Evolutionary conservation across 1,140 invertebrate genomes (phyloP).

Genomic region (Ips typographus): DNA sequence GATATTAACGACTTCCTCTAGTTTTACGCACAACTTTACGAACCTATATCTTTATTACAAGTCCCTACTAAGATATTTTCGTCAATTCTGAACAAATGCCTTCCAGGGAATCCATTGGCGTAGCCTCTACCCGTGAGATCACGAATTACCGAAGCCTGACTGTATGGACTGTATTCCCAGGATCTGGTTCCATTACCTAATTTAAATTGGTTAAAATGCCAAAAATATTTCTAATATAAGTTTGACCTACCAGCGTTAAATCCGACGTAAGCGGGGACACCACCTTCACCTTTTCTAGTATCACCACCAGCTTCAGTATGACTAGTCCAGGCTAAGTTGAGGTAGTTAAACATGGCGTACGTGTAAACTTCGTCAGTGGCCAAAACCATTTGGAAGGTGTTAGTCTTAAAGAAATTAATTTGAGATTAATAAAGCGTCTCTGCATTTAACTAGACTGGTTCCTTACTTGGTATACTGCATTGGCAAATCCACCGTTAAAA

Average conservation of each 20-base stretch:
- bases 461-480: constrained; percentile 72
- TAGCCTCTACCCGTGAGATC: constrained; percentile 81
- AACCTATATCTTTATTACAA: constrained; percentile 87
- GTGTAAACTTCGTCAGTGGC: constrained; percentile 92
- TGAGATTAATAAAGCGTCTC: not conserved
- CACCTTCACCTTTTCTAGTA: constrained; percentile 82
- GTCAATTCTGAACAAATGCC: constrained; percentile 93
- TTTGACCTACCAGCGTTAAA: constrained; percentile 79
- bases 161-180: constrained; percentile 89
- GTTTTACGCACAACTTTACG: constrained; percentile 37
- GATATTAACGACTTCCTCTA: not conserved
- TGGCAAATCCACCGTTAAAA: constrained; percentile 83
- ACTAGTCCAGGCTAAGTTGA: constrained; percentile 84
- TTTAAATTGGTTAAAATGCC: not conserved
- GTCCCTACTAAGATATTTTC: constrained; percentile 91
- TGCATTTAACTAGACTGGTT: not conserved
- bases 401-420: constrained; percentile 66
- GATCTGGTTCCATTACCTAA: constrained; percentile 78
- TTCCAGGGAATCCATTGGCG: constrained; percentile 83
- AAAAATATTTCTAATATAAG: not conserved
- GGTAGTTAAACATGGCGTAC: constrained; percentile 94
- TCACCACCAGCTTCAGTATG: constrained; percentile 90
- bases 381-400: constrained; percentile 92
- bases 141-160: constrained; percentile 79
- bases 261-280: constrained; percentile 85